Evolutionary conservation across 2,888 invertebrate genomes (phyloP).

Genomic region (Selenia dentaria): DNA sequence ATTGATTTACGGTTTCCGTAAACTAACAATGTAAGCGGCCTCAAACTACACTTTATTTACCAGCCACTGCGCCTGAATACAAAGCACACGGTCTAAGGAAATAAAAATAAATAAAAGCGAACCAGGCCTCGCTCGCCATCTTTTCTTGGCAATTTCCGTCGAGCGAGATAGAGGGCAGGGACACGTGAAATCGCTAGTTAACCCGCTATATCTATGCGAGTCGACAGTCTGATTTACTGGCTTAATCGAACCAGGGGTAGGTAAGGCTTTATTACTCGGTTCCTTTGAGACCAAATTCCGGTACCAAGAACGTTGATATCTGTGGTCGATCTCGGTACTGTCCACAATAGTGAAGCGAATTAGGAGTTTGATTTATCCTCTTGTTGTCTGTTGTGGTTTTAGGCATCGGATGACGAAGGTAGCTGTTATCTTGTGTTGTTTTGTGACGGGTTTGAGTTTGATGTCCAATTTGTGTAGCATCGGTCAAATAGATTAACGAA

Average conservation of each 20-base stretch:
- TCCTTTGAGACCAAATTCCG: slow-evolving; percentile 50
- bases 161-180: slow-evolving; percentile 63
- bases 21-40: slow-evolving; percentile 39
- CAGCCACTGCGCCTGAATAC: slow-evolving; percentile 49
- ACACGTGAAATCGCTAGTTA: slow-evolving; percentile 76
- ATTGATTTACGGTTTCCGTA: slow-evolving; percentile 36
- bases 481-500: background rate
- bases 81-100: slow-evolving; percentile 46
- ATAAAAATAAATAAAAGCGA: slow-evolving; percentile 71
- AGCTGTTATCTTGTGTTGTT: slow-evolving; percentile 17
- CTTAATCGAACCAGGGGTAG: slow-evolving; percentile 63
- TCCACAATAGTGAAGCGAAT: slow-evolving; percentile 49
- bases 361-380: slow-evolving; percentile 44
- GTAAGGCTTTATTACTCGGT: slow-evolving; percentile 59
- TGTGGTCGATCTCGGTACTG: slow-evolving; percentile 38
- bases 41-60: slow-evolving; percentile 56
- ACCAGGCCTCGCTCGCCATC: slow-evolving; percentile 55
- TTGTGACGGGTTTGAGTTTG: slow-evolving; percentile 13
- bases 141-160: slow-evolving; percentile 75
- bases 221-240: slow-evolving; percentile 71
- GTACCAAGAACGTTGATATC: slow-evolving; percentile 41
- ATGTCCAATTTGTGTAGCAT: slow-evolving; percentile 3
- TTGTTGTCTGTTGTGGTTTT: slow-evolving; percentile 28
- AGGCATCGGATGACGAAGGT: slow-evolving; percentile 18
- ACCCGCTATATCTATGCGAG: slow-evolving; percentile 69